Percentiles rank a stretch among this genome's conserved stretches.
Evolutionary conservation across 2,888 invertebrate species (phyloP).

Genomic region (Atherix ibis): DNA sequence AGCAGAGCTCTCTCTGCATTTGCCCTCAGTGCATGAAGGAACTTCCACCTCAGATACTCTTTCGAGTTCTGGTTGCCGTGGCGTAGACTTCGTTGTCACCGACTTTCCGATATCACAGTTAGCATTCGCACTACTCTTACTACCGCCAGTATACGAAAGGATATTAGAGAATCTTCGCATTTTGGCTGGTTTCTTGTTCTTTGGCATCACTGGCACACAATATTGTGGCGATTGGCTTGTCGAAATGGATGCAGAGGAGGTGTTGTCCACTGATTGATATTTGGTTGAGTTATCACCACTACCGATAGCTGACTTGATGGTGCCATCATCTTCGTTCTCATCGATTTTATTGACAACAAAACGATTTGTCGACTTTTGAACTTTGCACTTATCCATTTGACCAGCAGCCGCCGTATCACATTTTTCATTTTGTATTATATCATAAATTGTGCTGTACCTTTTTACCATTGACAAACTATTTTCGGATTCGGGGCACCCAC

Average conservation of each 20-base stretch:
- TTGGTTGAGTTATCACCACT: background rate
- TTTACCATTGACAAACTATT: constrained; percentile 9
- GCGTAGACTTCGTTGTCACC: constrained; percentile 1
- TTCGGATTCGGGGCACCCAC: constrained; percentile 5
- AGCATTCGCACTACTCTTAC: constrained; percentile 6
- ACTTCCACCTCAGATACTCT: too few relatives aligned
- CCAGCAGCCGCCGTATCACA: constrained; percentile 13
- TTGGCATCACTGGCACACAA: constrained; percentile 10
- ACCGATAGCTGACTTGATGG: background rate
- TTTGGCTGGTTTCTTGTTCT: constrained; percentile 21
- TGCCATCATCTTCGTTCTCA: constrained; percentile 15
- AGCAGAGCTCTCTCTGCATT: too few relatives aligned
- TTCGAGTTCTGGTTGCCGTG: constrained; percentile 3
- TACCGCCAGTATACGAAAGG: constrained; percentile 23
- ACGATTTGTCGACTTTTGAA: constrained; percentile 18
- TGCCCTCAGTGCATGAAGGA: too few relatives aligned
- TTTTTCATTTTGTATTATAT: constrained; percentile 24
- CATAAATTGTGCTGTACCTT: constrained; percentile 29
- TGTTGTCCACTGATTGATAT: too few relatives aligned
- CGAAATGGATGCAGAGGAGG: background rate
- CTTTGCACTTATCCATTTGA: constrained; percentile 14
- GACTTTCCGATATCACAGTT: background rate
- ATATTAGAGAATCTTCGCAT: constrained; percentile 32
- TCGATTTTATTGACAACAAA: constrained; percentile 30
- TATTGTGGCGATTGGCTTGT: constrained; percentile 9